Conservation (phyloP, 2,113 vertebrate species). For the Poecile atricapillus region DNA sequence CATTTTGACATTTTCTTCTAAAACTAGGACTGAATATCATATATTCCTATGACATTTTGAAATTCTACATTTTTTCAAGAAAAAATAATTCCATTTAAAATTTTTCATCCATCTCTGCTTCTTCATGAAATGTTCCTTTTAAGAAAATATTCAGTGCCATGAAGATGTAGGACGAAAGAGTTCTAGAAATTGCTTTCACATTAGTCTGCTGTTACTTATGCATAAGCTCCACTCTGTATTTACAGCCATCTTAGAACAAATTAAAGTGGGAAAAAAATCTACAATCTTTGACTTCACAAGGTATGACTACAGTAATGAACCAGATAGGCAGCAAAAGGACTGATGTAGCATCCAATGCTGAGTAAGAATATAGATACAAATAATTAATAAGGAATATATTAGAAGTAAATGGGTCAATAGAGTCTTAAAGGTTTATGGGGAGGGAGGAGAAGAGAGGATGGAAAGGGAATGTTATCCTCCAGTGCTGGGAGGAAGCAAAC, state of each 20-base stretch:
- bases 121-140: not conserved
- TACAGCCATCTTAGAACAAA: not conserved
- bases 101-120: not conserved
- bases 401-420: not conserved
- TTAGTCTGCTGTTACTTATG: not conserved
- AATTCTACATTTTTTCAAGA: not conserved
- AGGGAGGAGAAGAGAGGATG: not conserved
- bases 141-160: not conserved
- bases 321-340: not conserved
- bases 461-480: not conserved
- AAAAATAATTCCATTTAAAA: not conserved
- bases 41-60: not conserved
- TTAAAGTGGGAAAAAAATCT: not conserved
- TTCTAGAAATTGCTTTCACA: constrained; percentile 2
- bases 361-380: not conserved
- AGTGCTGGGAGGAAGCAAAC: not conserved
- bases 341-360: not conserved
- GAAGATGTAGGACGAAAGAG: not conserved
- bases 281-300: not conserved
- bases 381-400: not conserved
- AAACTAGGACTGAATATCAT: not conserved
- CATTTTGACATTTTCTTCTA: not conserved
- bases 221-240: not conserved
- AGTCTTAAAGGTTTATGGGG: not conserved
- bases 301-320: not conserved